Evolutionary conservation across 1,140 invertebrate species (phyloP), one percentile per base, ranked within the genome.

Genomic region (Habropoda laboriosa): DNA sequence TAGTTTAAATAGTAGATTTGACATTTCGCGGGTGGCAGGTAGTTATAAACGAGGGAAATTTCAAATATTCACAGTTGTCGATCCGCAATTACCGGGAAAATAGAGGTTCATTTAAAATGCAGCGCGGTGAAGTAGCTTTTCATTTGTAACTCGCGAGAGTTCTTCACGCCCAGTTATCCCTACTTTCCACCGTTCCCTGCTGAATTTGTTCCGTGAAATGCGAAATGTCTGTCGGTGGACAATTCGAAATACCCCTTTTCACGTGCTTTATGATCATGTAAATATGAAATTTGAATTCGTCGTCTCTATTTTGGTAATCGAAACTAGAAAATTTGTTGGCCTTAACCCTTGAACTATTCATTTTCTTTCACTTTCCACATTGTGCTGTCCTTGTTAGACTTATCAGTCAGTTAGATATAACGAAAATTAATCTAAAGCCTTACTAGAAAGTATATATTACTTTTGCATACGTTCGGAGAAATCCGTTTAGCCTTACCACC

Each of bases 141-240:
- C 47, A 68, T 68, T 53, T 38, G 66, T 42, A 42, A 71, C 27
- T 71, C 27, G 68, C 4, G 68, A 57, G 27, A 32, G 38, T 71
- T 42, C 51, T 71, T 27, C 68, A 53, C 12, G 10, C 27, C 35
- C 24, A 57, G 27, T 71, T 71, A 42, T 42, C 38, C n/a, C 49
- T 57, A 57, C 53, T 57, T 57, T 42, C n/a, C 18, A 18, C 18
- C 27, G 18, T 42, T 57, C 27, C 6, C 0, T 7, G 5, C n/a
- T 16, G 18, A 42, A 71, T 57, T 71, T 18, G 27, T 47, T 45
- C 27, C 18, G 18, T 4, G 18, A 21, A 40, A 53, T 16, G 24
- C 12, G 30, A 49, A 55, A 70, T 70, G 53, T 70, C 38, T 53
- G 35, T n/a, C 24, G 45, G 4, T 7, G 35, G 42, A 10, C 49